Base-by-base conservation (phyloP, 2,797 vertebrate species). In the Gobionotothen gibberifrons region DNA sequence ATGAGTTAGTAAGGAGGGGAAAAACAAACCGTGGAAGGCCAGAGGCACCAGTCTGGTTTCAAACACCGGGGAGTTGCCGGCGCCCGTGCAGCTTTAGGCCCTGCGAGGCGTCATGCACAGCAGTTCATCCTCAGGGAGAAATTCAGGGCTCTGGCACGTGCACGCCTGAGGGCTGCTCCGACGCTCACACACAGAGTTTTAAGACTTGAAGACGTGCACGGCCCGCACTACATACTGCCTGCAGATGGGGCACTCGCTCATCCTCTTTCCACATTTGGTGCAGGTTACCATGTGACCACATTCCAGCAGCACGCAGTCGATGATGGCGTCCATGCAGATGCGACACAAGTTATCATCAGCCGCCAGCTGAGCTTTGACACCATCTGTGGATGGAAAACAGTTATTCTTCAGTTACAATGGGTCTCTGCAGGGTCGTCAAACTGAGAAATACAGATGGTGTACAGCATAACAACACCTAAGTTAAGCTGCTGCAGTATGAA, bases 211-310 rank as follows among this genome's bases (percentile, higher is more conserved):
- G 68, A 99, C 98, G 9, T 99, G 98, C 89, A 99, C 98, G 0
- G 97, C 97, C 6, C 98, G 94, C 36, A 99, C 97, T 0, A 99
- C 98, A 0, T 98, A 99, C 94, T 99, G 98, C 62, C 98, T 94
- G 93, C 98, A 99, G 94, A 99, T 99, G 82, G 98, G 98, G 74
- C 98, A 99, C 93, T 99, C 98, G 44, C 94, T 99, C 98, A 99
- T 99, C 76, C 97, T 93, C 91, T 99, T 99, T 53, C 98, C 98
- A 0, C 98, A 99, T 80, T 97, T 98, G 85, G 98, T 99, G 91
- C 98, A 99, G 9, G 98, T 99, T 67, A 99, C 97, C 98, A 99
- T 99, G 94, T 99, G 98, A 69, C 98, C 98, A 0, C 98, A 99
- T 78, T 99, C 98, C 65, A 99, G 95, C 84, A 99, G 94, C 69